Percentiles rank a stretch among this genome's conserved stretches.
These are phyloP conservation scores for Percopsis transmontana DNA, from an alignment of 2,113 vertebrate genomes.

Conservation along the genomic window DNA sequence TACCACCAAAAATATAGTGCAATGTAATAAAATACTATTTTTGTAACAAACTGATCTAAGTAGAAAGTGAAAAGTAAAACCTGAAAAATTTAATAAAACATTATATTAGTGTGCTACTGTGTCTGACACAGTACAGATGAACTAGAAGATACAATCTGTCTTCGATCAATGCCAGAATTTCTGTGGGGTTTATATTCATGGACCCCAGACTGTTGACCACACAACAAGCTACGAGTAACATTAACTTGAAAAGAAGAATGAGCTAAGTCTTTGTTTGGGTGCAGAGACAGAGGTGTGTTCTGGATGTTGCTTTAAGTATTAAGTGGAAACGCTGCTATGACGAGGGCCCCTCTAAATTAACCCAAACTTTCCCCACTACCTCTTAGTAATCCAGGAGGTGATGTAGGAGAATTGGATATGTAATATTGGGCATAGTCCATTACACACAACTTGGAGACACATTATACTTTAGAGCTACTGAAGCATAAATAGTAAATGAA, in stretches of 20 bases:
- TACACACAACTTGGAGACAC: constrained; percentile 14
- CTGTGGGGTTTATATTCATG: background rate
- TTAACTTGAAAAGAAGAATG: constrained; percentile 29
- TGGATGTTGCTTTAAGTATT: constrained; percentile 67
- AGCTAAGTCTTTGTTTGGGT: constrained; percentile 27
- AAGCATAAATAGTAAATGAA: background rate
- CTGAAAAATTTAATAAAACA: background rate
- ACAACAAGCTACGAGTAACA: constrained; percentile 28
- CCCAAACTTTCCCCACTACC: constrained; percentile 27
- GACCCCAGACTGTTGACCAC: constrained; percentile 30
- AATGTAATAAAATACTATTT: constrained; percentile 64
- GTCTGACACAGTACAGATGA: constrained; percentile 26
- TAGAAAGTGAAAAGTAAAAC: constrained; percentile 3
- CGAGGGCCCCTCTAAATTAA: constrained; percentile 22
- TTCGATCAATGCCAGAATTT: background rate
- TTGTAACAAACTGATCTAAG: constrained; percentile 44
- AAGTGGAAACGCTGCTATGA: constrained; percentile 71
- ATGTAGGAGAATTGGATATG: constrained; percentile 25
- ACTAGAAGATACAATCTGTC: constrained; percentile 14
- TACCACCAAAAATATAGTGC: constrained; percentile 57
- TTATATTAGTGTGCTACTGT: constrained; percentile 28
- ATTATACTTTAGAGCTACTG: background rate
- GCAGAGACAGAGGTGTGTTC: constrained; percentile 43
- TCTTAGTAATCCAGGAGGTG: constrained; percentile 22
- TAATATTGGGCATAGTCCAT: constrained; percentile 1